Percentiles rank a stretch among this genome's conserved stretches.
Conservation (phyloP, 92 coral and sea anemone species). For the Porites lobata region DNA sequence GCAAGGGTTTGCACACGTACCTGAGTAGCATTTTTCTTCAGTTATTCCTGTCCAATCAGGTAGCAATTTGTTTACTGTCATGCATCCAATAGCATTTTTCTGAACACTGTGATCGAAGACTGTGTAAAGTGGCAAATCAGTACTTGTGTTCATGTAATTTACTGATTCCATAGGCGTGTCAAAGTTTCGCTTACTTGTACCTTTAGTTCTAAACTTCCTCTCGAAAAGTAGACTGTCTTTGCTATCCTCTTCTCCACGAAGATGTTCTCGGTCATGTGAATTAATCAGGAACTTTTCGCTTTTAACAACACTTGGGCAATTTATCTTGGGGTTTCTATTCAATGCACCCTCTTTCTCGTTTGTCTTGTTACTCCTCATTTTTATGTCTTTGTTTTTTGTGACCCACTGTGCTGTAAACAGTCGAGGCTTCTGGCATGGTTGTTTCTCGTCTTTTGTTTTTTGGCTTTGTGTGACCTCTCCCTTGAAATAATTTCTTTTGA, state of each 20-base stretch:
- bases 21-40: not conserved
- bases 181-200: not conserved
- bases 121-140: not conserved
- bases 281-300: not conserved
- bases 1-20: not conserved
- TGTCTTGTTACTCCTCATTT: not conserved
- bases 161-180: not conserved
- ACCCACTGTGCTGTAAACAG: conserved; percentile 10
- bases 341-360: not conserved
- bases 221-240: not conserved
- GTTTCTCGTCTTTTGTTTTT: not conserved
- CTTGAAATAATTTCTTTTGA: not conserved
- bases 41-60: not conserved
- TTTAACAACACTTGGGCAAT: not conserved
- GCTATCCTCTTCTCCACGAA: not conserved
- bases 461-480: not conserved
- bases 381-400: not conserved
- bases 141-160: not conserved
- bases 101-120: not conserved
- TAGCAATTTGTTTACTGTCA: not conserved
- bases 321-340: not conserved
- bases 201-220: not conserved
- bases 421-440: not conserved
- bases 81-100: not conserved
- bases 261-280: not conserved